Base-by-base conservation (phyloP, 2,888 invertebrate genomes). In the Dicyrtomina minuta region DNA sequence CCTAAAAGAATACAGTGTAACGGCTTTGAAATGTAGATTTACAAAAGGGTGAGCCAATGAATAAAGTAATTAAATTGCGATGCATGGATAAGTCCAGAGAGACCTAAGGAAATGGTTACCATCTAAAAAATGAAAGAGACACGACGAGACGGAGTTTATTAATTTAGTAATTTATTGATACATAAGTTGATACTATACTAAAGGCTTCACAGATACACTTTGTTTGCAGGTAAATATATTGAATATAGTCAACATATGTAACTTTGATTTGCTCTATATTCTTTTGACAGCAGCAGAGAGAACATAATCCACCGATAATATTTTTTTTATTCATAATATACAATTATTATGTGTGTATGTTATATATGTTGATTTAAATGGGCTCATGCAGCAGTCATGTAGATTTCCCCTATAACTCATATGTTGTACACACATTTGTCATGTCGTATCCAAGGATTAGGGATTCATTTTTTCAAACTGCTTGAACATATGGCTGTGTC, bases 191-290 rank as follows among this genome's bases (percentile, higher is more conserved):
- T 46, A 43, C 61, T 61, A 61, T 46, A 44, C 61, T 61, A 61
- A 15, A 61, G 61, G 61, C 61, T 61, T 61, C 61, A 61, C 61
- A 61, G 61, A 61, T 61, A 61, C 15, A 61, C 24, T 61, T 61
- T 61, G 61, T 61, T 46, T 61, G n/a, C 33, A 39, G 27, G 20
- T 60, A 15, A 26, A 46, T 27, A 22, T 60, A 60, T 60, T 60
- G 43, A 60, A 60, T 60, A 39, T 43, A 60, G 13, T 22, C 24
- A 55, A 26, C 15, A 26, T 22, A 51, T 51, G 17, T 51, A 51
- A 51, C 51, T 17, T 55, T 24, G 55, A 15, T 27, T 24, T 53
- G 3, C 24, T 27, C 15, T 55, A 26, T 22, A 26, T 24, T 22
- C 5, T 26, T 13, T 55, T 55, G 55, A 55, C 55, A 55, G 55